phyloP scores from a whole-genome alignment of 1,140 invertebrate species.

The Bombus haemorrhoidalis region DNA sequence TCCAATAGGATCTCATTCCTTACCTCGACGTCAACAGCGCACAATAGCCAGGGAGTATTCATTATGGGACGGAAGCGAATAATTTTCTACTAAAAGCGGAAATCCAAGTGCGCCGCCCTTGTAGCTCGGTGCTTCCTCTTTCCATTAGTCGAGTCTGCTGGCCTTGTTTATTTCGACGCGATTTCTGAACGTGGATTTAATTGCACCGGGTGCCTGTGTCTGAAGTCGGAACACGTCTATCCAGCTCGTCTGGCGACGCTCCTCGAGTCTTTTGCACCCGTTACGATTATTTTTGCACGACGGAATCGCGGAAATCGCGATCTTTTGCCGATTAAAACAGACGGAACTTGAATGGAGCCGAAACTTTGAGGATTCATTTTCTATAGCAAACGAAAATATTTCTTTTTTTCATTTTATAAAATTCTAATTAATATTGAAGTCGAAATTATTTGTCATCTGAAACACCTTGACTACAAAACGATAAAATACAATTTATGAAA shows the following conservation, averaged over 20 bases:
- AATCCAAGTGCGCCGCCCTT: conserved; percentile 34
- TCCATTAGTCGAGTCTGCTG: conserved; percentile 23
- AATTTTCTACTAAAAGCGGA: conserved; percentile 43
- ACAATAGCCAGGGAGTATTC: conserved; percentile 32
- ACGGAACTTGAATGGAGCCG: no score
- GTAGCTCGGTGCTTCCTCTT: conserved; percentile 13
- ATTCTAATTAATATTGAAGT: neutral
- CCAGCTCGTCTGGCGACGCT: neutral
- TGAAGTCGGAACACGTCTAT: neutral
- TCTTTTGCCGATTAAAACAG: conserved; percentile 1
- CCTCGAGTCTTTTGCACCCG: neutral
- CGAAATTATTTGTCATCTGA: neutral
- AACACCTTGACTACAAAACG: no score
- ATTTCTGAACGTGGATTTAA: conserved; percentile 40
- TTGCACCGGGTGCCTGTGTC: conserved; percentile 2
- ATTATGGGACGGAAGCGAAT: conserved; percentile 26
- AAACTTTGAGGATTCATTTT: no score
- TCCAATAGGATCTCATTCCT: conserved; percentile 28
- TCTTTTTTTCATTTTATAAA: no score
- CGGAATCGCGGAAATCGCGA: neutral
- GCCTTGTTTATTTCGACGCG: conserved; percentile 39
- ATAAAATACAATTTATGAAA: no score
- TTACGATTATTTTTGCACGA: conserved; percentile 21
- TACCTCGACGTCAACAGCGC: conserved; percentile 26
- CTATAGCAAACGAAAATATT: no score